Base-by-base conservation (phyloP, 1,140 invertebrate genomes). In the Macrobrachium rosenbergii region DNA sequence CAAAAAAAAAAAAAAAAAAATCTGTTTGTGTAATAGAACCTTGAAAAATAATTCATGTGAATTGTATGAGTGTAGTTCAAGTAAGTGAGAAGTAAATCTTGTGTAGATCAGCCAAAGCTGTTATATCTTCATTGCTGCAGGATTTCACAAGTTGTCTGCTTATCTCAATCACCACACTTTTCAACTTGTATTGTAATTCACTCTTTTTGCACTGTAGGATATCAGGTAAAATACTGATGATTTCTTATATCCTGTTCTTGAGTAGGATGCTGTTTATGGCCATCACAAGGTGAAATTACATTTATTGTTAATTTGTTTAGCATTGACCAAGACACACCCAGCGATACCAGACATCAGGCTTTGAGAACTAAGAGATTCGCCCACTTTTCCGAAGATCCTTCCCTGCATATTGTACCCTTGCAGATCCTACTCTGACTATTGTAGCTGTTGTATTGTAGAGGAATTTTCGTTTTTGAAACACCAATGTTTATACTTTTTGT, bases 191-290 rank as follows among this genome's bases (percentile, higher is more conserved):
- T 79, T 45, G 60, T 76, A 83, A n/a, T 14, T 64, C 77, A 72
- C 76, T 73, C 17, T 62, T 19, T 77, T 62, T 84, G 83, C 83
- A 84, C 83, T 78, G 83, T 84, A 84, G 83, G 64, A 69, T 52
- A 52, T 52, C 52, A 52, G 52, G 52, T 52, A 52, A 52, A 52
- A 52, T 52, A 52, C 52, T 52, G 52, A 52, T 52, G 52, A 62
- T 90, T 83, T 64, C 63, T 89, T 78, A 82, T 84, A 73, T 87
- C 88, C 28, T 82, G 85, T 90, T 88, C 89, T 83, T 90, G 87
- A 73, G 81, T 90, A 82, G 52, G 52, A 52, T 52, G 52, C 52
- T 52, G 52, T 52, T 52, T 52, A 52, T 52, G 7, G 52, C 52
- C 12, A 52, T 12, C 52, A 52, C 43, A n/a, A 67, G 79, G 63